These are phyloP conservation scores for Cherax quadricarinatus DNA, from an alignment of 1,140 invertebrate species.

Conservation along the genomic window DNA sequence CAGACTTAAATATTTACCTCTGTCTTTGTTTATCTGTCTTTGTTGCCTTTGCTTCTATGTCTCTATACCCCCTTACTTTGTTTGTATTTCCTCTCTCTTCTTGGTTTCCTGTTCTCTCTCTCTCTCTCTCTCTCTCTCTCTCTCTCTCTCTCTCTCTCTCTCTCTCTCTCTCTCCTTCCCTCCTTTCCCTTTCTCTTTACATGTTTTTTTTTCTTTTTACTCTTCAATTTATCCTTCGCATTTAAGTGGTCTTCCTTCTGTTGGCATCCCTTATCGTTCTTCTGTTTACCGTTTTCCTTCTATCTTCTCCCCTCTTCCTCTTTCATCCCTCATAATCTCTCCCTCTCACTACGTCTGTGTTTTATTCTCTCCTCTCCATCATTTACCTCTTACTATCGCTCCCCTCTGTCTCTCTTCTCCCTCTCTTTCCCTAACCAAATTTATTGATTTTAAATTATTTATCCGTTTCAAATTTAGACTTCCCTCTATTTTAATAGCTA, in stretches of 20 bases:
- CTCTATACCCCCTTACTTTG: not conserved
- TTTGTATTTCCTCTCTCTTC: not conserved
- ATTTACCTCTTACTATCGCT: too few species aligned
- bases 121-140: not conserved
- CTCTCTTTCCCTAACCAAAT: not conserved
- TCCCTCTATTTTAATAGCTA: not conserved
- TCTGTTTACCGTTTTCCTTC: not conserved
- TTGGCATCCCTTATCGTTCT: not conserved
- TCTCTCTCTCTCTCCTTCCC: not conserved
- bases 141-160: slow-evolving; percentile 4
- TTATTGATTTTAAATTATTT: not conserved
- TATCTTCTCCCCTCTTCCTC: not conserved
- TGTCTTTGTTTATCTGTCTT: too few species aligned
- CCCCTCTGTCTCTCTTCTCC: not conserved
- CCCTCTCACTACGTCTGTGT: not conserved
- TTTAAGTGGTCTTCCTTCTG: not conserved
- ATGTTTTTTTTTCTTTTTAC: not conserved
- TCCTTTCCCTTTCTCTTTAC: not conserved
- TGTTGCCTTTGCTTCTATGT: not conserved
- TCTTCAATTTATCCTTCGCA: not conserved
- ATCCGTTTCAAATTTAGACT: not conserved
- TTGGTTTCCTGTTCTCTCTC: not conserved
- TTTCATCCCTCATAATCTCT: not conserved
- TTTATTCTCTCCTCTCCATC: not conserved
- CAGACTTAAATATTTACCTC: too few species aligned